Evolutionary conservation across 2,888 invertebrate genomes (phyloP).

Genomic region (Unio delphinus): DNA sequence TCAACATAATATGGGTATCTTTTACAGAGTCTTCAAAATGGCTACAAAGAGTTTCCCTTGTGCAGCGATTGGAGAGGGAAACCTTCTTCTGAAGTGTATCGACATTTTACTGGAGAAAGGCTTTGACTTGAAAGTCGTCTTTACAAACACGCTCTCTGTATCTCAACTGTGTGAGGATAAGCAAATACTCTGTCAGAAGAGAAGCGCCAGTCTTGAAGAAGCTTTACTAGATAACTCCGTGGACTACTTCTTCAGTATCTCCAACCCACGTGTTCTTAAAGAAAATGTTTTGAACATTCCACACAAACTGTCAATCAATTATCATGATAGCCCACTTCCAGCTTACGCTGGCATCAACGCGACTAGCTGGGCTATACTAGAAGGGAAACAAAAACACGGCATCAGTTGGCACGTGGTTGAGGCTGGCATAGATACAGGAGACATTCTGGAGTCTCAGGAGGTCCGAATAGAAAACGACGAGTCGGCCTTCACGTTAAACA

Average conservation of each 20-base stretch:
- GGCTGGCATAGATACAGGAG: slow-evolving; percentile 48
- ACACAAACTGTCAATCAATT: slow-evolving; percentile 39
- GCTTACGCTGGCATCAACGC: slow-evolving; percentile 50
- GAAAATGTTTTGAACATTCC: slow-evolving; percentile 33
- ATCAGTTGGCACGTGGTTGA: slow-evolving; percentile 51
- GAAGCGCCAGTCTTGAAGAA: slow-evolving; percentile 26
- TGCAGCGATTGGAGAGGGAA: slow-evolving; percentile 49
- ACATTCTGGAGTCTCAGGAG: slow-evolving; percentile 36
- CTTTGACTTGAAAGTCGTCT: slow-evolving; percentile 30
- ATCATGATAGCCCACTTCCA: slow-evolving; percentile 49
- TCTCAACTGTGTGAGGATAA: slow-evolving; percentile 25
- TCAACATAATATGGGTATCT: no score
- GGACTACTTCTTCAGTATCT: slow-evolving; percentile 49
- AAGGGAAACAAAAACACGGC: slow-evolving; percentile 42
- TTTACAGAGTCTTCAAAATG: no score
- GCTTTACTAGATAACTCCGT: slow-evolving; percentile 16
- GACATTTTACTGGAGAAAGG: slow-evolving; percentile 20
- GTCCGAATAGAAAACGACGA: slow-evolving; percentile 37
- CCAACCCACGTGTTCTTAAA: slow-evolving; percentile 45
- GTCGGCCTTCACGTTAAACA: slow-evolving; percentile 43
- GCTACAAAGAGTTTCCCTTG: slow-evolving; percentile 10
- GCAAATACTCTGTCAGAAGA: slow-evolving; percentile 18
- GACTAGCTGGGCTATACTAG: slow-evolving; percentile 51
- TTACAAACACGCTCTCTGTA: slow-evolving; percentile 33
- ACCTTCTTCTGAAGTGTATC: slow-evolving; percentile 36